phyloP scores from a whole-genome alignment of 2,888 invertebrate genomes.

The Brenthis hecate region DNA sequence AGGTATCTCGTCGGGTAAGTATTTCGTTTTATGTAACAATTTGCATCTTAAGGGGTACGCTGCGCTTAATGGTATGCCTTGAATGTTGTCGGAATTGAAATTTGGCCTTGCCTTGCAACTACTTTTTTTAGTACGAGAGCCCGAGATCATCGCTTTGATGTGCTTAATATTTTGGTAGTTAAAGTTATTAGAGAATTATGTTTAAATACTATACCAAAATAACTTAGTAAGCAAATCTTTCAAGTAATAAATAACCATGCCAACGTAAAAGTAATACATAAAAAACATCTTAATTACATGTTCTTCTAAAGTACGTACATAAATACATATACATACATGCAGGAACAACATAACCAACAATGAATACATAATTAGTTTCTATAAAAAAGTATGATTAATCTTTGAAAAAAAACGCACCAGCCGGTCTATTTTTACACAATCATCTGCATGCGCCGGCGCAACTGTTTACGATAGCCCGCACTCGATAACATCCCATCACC shows the following conservation, averaged over 20 bases:
- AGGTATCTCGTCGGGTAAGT: constrained; percentile 30
- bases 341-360: constrained; percentile 18
- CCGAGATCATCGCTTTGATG: constrained; percentile 5
- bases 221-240: background rate
- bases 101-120: constrained; percentile 9
- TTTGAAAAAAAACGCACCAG: constrained; percentile 27
- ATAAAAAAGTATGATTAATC: constrained; percentile 38
- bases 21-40: constrained; percentile 34
- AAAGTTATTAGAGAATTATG: background rate
- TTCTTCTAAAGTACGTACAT: constrained; percentile 7
- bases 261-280: constrained; percentile 1
- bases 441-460: constrained; percentile 42
- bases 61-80: constrained; percentile 25
- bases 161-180: constrained; percentile 6
- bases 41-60: constrained; percentile 39
- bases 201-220: background rate
- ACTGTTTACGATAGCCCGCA: constrained; percentile 38
- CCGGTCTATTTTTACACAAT: constrained; percentile 40
- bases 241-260: constrained; percentile 2
- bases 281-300: constrained; percentile 11
- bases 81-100: constrained; percentile 18
- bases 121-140: background rate
- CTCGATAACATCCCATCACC: constrained; percentile 41
- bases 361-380: constrained; percentile 32
- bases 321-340: constrained; percentile 17